Percentiles rank a stretch among this genome's conserved stretches.
These are phyloP conservation scores for Drosophila grimshawi DNA, from an alignment of 1,140 invertebrate species.

Conservation along the genomic window DNA sequence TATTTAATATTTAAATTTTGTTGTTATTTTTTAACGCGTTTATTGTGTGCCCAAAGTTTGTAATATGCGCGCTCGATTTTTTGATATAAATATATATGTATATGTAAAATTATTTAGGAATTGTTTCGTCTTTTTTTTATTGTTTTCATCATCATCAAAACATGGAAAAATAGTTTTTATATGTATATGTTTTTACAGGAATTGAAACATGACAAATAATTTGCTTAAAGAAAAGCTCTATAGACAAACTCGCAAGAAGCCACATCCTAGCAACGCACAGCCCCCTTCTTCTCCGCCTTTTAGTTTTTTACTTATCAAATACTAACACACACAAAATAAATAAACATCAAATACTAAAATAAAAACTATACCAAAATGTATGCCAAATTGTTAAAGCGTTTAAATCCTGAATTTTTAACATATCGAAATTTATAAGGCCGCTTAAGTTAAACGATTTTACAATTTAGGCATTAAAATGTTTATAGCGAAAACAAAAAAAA, in stretches of 20 bases:
- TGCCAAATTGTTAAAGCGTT: slow-evolving; percentile 73
- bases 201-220: slow-evolving; percentile 79
- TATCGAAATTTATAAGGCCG: slow-evolving; percentile 75
- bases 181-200: slow-evolving; percentile 56
- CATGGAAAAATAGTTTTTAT: slow-evolving; percentile 25
- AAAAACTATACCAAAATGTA: slow-evolving; percentile 62
- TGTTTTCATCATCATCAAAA: slow-evolving; percentile 34
- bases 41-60: slow-evolving; percentile 78
- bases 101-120: slow-evolving; percentile 64
- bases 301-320: slow-evolving; percentile 22
- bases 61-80: slow-evolving; percentile 79
- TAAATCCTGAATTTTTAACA: slow-evolving; percentile 80
- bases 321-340: slow-evolving; percentile 18
- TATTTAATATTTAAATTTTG: slow-evolving; percentile 83
- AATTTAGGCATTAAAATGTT: slow-evolving; percentile 69
- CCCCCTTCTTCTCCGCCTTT: slow-evolving; percentile 20
- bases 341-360: slow-evolving; percentile 18
- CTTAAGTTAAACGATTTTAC: slow-evolving; percentile 71
- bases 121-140: slow-evolving; percentile 55
- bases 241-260: slow-evolving; percentile 55
- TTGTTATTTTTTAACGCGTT: slow-evolving; percentile 79
- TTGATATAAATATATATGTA: slow-evolving; percentile 74
- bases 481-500: too few species aligned
- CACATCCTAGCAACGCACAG: slow-evolving; percentile 57
- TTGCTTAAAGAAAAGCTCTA: slow-evolving; percentile 54